Conservation (phyloP, 1,140 invertebrate species). For the Neotoxoptera formosana region DNA sequence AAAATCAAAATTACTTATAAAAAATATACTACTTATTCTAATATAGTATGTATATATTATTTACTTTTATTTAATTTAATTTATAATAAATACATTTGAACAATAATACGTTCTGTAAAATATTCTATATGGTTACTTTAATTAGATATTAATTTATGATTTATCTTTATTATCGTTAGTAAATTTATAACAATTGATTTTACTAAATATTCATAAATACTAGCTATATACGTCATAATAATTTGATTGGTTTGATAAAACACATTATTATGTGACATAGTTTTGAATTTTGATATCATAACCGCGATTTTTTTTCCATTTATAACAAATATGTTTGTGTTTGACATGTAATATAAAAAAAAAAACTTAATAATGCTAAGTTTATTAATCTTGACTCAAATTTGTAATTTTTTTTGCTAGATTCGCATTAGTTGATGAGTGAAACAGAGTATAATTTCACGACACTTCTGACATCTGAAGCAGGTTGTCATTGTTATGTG, state of each 20-base stretch:
- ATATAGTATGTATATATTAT: no score
- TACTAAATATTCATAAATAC: background rate
- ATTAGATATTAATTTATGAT: background rate
- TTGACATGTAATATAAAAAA: background rate
- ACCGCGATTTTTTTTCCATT: background rate
- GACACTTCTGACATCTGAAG: constrained; percentile 7
- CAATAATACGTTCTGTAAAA: no score
- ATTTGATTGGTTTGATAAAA: background rate
- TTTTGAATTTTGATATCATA: background rate
- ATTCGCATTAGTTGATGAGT: background rate
- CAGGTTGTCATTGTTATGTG: background rate
- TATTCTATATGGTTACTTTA: background rate
- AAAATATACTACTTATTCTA: no score
- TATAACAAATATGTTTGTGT: background rate
- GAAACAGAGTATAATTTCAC: background rate
- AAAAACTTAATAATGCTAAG: background rate
- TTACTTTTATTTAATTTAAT: no score
- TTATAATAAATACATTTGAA: no score
- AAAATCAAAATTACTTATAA: no score
- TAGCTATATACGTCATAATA: background rate
- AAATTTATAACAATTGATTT: background rate
- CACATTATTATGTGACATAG: background rate
- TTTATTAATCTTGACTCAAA: background rate
- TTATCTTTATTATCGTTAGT: background rate
- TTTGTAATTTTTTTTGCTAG: background rate